A percentile compares a stretch with the other conserved stretches of the same genome.
phyloP scores from a whole-genome alignment of 2,113 vertebrate species.

The Anoura caudifer region DNA sequence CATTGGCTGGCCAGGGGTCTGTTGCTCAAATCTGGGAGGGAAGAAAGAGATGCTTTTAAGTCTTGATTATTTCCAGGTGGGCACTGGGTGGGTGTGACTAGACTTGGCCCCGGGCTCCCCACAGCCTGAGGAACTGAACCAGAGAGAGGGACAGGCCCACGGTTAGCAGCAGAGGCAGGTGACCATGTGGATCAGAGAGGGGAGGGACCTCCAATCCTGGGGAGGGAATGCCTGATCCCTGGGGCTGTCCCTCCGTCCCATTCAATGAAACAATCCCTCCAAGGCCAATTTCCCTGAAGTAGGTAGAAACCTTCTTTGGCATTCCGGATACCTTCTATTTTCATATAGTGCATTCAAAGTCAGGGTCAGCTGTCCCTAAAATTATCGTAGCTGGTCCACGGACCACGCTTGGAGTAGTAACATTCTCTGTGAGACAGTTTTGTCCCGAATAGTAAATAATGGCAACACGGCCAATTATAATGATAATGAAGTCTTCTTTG shows the following conservation, averaged over 20 bases:
- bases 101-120: not conserved
- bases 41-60: not conserved
- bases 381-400: not conserved
- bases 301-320: not conserved
- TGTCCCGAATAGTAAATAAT: not conserved
- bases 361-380: not conserved
- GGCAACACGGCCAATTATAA: not conserved
- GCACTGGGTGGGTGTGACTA: not conserved
- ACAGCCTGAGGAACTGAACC: not conserved
- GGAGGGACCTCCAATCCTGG: not conserved
- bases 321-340: not conserved
- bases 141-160: not conserved
- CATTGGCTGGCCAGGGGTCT: not conserved
- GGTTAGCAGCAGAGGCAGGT: not conserved
- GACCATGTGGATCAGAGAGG: not conserved
- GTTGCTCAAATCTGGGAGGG: not conserved
- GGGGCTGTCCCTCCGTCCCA: not conserved
- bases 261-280: not conserved
- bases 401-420: not conserved
- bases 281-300: not conserved
- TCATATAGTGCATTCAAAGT: not conserved
- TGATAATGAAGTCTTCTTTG: not conserved
- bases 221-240: not conserved
- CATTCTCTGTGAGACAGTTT: not conserved
- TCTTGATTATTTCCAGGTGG: not conserved